These are phyloP conservation scores for Amblyopsis hoosieri DNA, from an alignment of 2,797 vertebrate genomes.

Conservation along the genomic window DNA sequence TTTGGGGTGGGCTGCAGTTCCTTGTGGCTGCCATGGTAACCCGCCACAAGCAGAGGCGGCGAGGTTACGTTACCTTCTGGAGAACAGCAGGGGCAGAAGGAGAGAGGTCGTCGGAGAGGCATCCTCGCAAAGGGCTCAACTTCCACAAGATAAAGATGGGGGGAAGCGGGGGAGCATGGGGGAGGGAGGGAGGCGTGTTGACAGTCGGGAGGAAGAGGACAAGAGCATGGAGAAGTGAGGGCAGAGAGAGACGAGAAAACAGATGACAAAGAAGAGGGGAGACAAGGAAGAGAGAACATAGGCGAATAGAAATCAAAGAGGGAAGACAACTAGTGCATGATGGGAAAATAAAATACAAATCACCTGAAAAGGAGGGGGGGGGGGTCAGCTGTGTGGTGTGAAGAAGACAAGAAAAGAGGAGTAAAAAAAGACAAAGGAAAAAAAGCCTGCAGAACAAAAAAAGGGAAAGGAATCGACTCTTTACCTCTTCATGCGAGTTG, in stretches of 20 bases:
- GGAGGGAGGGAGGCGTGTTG: conserved; percentile 71
- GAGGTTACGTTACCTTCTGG: conserved; percentile 96
- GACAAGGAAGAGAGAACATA: conserved; percentile 53
- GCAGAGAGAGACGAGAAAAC: conserved; percentile 37
- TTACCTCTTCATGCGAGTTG: conserved; percentile 16
- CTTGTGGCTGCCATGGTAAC: conserved; percentile 70
- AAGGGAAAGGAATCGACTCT: conserved; percentile 35
- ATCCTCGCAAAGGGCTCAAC: conserved; percentile 96
- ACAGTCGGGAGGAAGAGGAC: conserved; percentile 76
- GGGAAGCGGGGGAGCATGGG: conserved; percentile 60
- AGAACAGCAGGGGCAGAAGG: conserved; percentile 99
- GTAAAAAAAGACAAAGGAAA: conserved; percentile 21
- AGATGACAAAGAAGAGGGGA: conserved; percentile 5
- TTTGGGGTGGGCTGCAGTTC: conserved; percentile 48
- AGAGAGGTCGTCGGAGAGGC: conserved; percentile 96
- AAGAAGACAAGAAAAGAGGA: conserved; percentile 25
- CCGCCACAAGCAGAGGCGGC: conserved; percentile 65
- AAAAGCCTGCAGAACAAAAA: conserved; percentile 26
- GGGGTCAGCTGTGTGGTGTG: conserved; percentile 47
- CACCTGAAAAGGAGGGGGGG: conserved; percentile 57
- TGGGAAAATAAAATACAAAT: conserved; percentile 53
- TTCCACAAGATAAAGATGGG: conserved; percentile 83
- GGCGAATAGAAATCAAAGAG: conserved; percentile 66
- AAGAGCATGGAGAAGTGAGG: conserved; percentile 70
- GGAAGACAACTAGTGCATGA: conserved; percentile 49